Base-by-base conservation (phyloP, 2,888 invertebrate genomes). In the Pocota personata region DNA sequence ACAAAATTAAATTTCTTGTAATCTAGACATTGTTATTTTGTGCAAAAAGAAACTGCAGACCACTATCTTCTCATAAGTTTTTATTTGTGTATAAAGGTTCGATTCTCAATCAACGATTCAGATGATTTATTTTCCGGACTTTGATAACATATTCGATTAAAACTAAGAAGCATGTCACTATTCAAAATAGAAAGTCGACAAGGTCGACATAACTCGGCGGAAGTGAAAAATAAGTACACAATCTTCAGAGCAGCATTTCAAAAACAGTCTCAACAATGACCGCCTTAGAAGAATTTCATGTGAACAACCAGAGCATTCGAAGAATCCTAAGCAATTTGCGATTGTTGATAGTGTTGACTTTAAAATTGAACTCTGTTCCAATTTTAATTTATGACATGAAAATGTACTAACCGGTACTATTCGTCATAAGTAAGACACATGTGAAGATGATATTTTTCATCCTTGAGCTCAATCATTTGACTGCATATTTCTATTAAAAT, bases 281-380 rank as follows among this genome's bases (percentile, higher is more conserved):
- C 37, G 76, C 48, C n/a, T 19, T 58, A 78, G 14, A 62, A 43
- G 37, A 46, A 43, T 37, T 48, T 66, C 24, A 27, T 62, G 35
- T 55, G n/a, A 50, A n/a, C 55, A 48, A 19, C 35, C 19, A 50
- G 5, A 21, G 64, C 64, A 82, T 69, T 40, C 37, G 27, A 72
- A 57, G 43, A 83, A 67, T 37, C 19, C 21, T 4, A 60, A 52
- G 12, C 24, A 50, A 62, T 86, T 86, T 82, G 82, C 82, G 76
- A 86, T 66, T 62, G 57, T 71, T 80, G 86, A 86, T 86, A 82
- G 55, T 52, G 77, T 10, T 86, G 82, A 86, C 86, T 71, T 67
- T 67, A 64, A 62, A 86, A 60, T 48, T 86, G 86, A 86, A 80
- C 86, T 86, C 76, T 82, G 86, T 77, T 82, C 86, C 76, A 86